Base-by-base conservation (phyloP, 1,140 invertebrate species). In the Bombus picipes region DNA sequence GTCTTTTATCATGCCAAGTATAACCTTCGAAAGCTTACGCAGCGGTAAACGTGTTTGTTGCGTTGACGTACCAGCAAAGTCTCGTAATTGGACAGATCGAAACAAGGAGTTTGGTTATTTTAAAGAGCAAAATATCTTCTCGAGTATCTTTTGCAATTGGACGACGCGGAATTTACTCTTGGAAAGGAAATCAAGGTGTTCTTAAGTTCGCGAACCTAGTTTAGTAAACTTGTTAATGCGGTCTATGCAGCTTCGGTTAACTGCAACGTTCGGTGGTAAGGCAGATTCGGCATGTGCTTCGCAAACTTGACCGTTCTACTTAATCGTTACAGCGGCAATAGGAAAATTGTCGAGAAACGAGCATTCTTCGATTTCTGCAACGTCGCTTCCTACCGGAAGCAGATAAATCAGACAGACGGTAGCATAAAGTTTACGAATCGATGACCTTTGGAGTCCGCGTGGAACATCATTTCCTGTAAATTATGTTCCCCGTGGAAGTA, bases 401-500 rank as follows among this genome's bases (percentile, higher is more conserved):
- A 39, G 22, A 25, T 25, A 68, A 39, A 37, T 70, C 34, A 37
- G 68, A 70, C 15, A 18, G 68, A 39, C 9, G 6, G 3, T 12
- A 12, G n/a, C 22, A 1, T 25, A 70, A 70, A 39, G 68, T 70
- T 70, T 39, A 13, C 34, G 34, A 70, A 70, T 41, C 71, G 25
- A 72, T 37, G 71, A 72, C 25, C 25, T n/a, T 41, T 13, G 25
- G 28, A 72, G 12, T 25, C 43, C 15, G 47, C 10, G 18, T 8
- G 3, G 22, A 68, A 18, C 77, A 41, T 34, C 41, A 15, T 41
- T 79, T 68, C n/a, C 77, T 12, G n/a, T 15, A 68, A 79, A 68
- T 66, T 68, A 79, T 10, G 62, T 6, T 41, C 76, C n/a, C 39
- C 15, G n/a, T 68, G 71, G 71, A 72, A 41, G 39, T 72, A 41